Conservation (phyloP, 2,113 vertebrate species). For the Galbula dea region DNA sequence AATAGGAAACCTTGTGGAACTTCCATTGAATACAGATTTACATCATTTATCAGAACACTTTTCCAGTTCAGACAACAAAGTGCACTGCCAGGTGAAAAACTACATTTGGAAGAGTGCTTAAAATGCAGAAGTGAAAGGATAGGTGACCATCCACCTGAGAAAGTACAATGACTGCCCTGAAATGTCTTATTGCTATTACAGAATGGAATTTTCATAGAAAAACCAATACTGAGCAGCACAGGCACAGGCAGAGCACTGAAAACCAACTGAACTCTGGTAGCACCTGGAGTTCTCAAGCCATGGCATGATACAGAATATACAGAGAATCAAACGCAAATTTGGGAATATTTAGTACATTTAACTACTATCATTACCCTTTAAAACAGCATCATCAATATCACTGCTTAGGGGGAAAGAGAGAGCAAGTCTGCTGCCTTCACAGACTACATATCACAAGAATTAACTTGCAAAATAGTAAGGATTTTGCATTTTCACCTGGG, state of each 20-base stretch:
- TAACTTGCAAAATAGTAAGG: slow-evolving; percentile 23
- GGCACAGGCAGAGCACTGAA: slow-evolving; percentile 41
- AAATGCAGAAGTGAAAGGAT: neutral
- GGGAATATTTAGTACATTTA: slow-evolving; percentile 59
- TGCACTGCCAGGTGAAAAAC: slow-evolving; percentile 33
- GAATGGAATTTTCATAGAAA: slow-evolving; percentile 35
- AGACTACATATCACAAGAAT: slow-evolving; percentile 50
- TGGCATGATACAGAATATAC: slow-evolving; percentile 43
- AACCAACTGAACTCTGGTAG: neutral
- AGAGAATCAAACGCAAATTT: slow-evolving; percentile 55
- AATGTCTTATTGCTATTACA: slow-evolving; percentile 67
- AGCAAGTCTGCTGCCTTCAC: slow-evolving; percentile 43
- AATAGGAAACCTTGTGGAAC: slow-evolving; percentile 62
- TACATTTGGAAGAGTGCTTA: slow-evolving; percentile 45
- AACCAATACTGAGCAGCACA: slow-evolving; percentile 42
- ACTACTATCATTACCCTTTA: slow-evolving; percentile 37
- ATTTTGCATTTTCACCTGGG: slow-evolving; percentile 29
- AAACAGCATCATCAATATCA: slow-evolving; percentile 50
- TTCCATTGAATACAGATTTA: slow-evolving; percentile 58
- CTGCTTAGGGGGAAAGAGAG: slow-evolving; percentile 8
- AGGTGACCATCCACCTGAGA: slow-evolving; percentile 55
- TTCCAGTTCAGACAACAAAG: slow-evolving; percentile 53
- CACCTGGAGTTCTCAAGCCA: slow-evolving; percentile 34
- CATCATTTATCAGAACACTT: slow-evolving; percentile 51
- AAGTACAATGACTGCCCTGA: slow-evolving; percentile 53